Conservation (phyloP, 2,113 vertebrate genomes). For the Pedionomus torquatus region DNA sequence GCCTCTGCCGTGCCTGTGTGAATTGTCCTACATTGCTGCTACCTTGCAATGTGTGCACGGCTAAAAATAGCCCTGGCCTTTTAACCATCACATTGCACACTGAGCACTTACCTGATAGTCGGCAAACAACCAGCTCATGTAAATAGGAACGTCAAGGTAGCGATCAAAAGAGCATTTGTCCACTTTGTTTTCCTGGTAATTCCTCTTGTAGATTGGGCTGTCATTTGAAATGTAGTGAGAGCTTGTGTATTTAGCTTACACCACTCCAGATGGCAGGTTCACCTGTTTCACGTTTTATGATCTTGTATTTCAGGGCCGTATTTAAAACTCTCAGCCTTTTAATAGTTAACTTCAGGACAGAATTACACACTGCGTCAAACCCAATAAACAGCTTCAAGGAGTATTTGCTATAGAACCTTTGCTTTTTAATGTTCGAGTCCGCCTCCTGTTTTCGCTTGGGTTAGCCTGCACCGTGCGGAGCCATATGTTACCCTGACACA, state of each 20-base stretch:
- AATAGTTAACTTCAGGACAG: not conserved
- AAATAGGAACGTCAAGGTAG: not conserved
- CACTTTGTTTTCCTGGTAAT: not conserved
- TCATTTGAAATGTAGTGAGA: not conserved
- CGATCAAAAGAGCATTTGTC: not conserved
- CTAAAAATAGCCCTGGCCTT: conserved; percentile 36
- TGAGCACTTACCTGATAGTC: not conserved
- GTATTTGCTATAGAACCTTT: not conserved
- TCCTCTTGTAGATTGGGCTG: not conserved
- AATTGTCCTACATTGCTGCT: conserved; percentile 40
- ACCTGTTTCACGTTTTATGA: not conserved
- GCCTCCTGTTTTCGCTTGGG: not conserved
- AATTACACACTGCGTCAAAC: not conserved
- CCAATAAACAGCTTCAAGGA: not conserved
- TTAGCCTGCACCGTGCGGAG: not conserved
- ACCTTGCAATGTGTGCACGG: not conserved
- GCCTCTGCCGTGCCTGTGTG: not conserved
- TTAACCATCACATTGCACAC: not conserved
- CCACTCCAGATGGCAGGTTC: not conserved
- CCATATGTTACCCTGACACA: not conserved
- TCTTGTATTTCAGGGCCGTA: not conserved
- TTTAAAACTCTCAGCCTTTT: not conserved
- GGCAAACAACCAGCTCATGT: not conserved
- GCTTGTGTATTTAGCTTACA: not conserved
- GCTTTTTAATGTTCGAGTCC: not conserved